Evolutionary conservation across 2,888 invertebrate species (phyloP).

Genomic region (Sphinx pinastri): DNA sequence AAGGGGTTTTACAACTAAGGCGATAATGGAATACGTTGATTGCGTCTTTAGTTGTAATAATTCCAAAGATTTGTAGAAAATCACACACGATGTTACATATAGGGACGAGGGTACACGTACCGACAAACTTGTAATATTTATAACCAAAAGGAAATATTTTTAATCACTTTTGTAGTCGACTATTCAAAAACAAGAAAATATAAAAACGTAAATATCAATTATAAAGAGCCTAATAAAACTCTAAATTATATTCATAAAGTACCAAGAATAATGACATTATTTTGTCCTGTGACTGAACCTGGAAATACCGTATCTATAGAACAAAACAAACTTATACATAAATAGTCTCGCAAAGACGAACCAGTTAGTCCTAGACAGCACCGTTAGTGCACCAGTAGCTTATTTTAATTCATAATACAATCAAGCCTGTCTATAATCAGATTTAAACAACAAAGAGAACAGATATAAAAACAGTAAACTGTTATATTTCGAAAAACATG

Average conservation of each 20-base stretch:
- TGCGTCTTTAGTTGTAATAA: too few species aligned
- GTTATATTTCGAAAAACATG: too few species aligned
- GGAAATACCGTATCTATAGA: background rate
- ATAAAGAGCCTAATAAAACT: background rate
- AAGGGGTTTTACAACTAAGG: background rate
- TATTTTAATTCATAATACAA: background rate
- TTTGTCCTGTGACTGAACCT: background rate
- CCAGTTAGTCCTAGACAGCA: background rate
- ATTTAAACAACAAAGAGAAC: background rate
- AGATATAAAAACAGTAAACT: background rate
- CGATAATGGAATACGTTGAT: too few species aligned
- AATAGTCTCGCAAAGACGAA: background rate
- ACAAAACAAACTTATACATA: background rate
- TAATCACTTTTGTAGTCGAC: too few species aligned
- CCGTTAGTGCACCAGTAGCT: background rate
- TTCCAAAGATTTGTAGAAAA: too few species aligned
- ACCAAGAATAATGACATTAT: background rate
- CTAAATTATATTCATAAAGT: background rate
- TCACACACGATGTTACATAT: too few species aligned
- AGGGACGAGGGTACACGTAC: too few species aligned
- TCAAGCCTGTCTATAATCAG: constrained; percentile 2
- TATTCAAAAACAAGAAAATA: too few species aligned
- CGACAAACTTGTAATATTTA: too few species aligned
- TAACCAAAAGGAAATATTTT: too few species aligned
- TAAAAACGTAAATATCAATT: too few species aligned